Conservation (phyloP, 1,140 invertebrate species). For the Cotesia glomerata region DNA sequence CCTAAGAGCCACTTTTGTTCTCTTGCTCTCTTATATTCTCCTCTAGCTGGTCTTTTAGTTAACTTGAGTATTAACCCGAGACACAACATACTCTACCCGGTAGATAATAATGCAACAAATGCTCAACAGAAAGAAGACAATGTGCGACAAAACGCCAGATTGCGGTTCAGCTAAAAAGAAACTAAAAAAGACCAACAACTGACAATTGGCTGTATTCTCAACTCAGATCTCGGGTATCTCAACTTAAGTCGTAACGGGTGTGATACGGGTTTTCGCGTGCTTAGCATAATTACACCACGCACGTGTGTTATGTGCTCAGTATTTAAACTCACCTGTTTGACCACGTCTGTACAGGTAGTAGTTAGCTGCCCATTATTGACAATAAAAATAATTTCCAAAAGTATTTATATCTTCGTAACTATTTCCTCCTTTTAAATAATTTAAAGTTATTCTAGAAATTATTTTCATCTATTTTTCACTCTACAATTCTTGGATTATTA, state of each 20-base stretch:
- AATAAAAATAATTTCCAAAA: not conserved
- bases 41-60: constrained; percentile 24
- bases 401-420: no score
- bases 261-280: constrained; percentile 43
- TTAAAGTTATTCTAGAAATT: no score
- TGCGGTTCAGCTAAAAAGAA: not conserved
- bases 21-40: not conserved
- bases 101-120: not conserved
- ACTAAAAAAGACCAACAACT: not conserved
- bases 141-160: not conserved
- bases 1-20: no score
- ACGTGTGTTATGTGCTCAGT: constrained; percentile 4
- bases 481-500: no score
- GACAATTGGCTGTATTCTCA: not conserved
- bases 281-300: constrained; percentile 42
- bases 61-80: constrained; percentile 23
- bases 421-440: no score
- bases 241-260: constrained; percentile 42
- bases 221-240: constrained; percentile 1
- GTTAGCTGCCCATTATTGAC: not conserved
- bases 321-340: constrained; percentile 11
- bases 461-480: no score
- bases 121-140: not conserved
- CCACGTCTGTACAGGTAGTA: constrained; percentile 1
- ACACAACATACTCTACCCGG: not conserved